Base-by-base conservation (phyloP, 2,888 invertebrate genomes). In the Scelioninae gen. 2 region DNA sequence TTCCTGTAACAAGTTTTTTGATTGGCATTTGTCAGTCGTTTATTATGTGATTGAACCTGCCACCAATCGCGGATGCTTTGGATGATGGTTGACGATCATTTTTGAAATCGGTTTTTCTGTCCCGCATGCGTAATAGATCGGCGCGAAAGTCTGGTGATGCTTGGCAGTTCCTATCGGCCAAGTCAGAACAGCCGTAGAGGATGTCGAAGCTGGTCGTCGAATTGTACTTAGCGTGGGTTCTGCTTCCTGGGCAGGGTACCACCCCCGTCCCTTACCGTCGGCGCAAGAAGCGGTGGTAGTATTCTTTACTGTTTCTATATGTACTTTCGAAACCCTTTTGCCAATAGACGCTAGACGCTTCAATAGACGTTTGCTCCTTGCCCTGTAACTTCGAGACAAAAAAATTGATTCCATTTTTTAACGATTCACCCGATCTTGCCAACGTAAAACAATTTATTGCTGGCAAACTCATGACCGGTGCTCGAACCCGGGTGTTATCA, bases 221-320 rank as follows among this genome's bases (percentile, higher is more conserved):
- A 79, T 81, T 83, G 75, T 82, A 79, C 78, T 77, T 82, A 78
- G 79, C 80, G 73, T 80, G 80, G 82, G 81, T 84, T 76, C 73
- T 84, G 74, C 81, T 83, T 74, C 83, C 83, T 52, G 82, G 81
- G 73, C 82, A 82, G 78, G 78, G 81, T 67, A 35, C 63, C 28
- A 60, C 53, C 73, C 77, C 69, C 43, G 71, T 64, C 75, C 76
- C 78, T 61, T 81, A 80, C 67, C 81, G 81, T 74, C 83, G 81
- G 69, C 83, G 79, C 77, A 84, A 81, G 74, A 83, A 83, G 80
- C 83, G 84, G 83, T 84, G 83, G 83, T 81, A 78, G 76, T 78
- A 80, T 75, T 60, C 71, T 70, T 72, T 65, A 75, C 61, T 65
- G 55, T 72, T 72, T 65, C 18, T 67, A 41, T 71, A 13, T 15